Conservation (phyloP, 2,888 invertebrate species). For the Megalurothrips usitatus region DNA sequence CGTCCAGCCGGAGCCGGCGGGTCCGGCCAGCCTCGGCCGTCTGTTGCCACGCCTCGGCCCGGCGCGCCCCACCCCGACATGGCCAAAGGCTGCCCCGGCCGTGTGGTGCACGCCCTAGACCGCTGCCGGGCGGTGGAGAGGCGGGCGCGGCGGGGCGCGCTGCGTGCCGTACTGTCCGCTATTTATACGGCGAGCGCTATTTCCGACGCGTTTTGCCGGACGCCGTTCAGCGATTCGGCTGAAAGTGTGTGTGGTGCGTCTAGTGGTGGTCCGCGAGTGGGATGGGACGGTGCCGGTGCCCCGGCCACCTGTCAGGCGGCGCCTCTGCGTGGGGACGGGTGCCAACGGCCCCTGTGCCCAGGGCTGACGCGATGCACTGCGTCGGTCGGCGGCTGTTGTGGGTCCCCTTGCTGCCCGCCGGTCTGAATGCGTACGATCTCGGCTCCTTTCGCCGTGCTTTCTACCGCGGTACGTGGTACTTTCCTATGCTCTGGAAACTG, state of each 20-base stretch:
- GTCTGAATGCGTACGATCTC: too few species aligned
- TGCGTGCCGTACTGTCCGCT: conserved; percentile 10
- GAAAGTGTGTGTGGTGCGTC: background rate
- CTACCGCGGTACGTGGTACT: too few species aligned
- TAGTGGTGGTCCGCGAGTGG: conserved; percentile 31
- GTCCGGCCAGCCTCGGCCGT: too few species aligned
- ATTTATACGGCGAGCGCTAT: conserved; percentile 24
- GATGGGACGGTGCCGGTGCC: conserved; percentile 31
- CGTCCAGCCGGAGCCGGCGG: too few species aligned
- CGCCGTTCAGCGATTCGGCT: background rate
- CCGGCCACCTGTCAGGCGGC: conserved; percentile 1
- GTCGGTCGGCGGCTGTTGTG: too few species aligned
- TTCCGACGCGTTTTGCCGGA: conserved; percentile 3
- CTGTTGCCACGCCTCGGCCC: background rate
- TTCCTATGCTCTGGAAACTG: background rate
- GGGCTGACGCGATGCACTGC: conserved; percentile 3
- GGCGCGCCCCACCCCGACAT: background rate
- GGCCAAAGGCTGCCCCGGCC: background rate
- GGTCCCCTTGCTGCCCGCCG: too few species aligned
- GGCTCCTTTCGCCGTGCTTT: too few species aligned
- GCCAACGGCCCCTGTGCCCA: conserved; percentile 30
- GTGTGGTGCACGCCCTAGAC: too few species aligned
- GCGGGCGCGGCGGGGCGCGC: background rate
- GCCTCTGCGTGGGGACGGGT: conserved; percentile 28
- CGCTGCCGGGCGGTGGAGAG: too few species aligned